Base-by-base conservation (phyloP, 2,888 invertebrate genomes). In the Petrolisthes manimaculis region DNA sequence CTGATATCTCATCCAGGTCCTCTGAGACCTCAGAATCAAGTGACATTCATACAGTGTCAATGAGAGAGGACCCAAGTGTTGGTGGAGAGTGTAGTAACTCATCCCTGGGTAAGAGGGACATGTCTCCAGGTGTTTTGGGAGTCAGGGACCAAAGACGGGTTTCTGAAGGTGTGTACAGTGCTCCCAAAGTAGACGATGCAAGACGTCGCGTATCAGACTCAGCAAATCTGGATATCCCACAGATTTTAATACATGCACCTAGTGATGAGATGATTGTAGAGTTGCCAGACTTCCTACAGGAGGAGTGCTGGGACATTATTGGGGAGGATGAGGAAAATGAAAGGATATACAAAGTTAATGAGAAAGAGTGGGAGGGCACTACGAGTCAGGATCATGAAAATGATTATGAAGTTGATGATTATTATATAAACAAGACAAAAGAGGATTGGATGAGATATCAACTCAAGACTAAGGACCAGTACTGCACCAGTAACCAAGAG, bases 401-500 rank as follows among this genome's bases (percentile, higher is more conserved):
- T 1, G 54, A 79, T 12, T 18, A 24, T 4, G 9, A 9, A 24
- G 4, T 9, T 14, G 80, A 80, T 3, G 24, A 5, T 8, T 8
- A 53, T 8, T 53, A n/a, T n/a, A 9, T 6, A 54, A 8, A 21
- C 6, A 21, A 55, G 21, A 21, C 53, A 56, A 9, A 21, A 55
- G 67, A 37, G n/a, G 37, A 67, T 4, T 4, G 5, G 6, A 5
- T 18, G 12, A 37, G 12, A 9, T 24, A 81, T 4, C 61, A 61
- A 61, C 61, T 61, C 61, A 74, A 56, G 77, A 77, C 12, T 37
- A 12, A 75, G 14, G 86, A 86, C 8, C 75, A 37, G 8, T 61
- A 79, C 54, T 80, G 83, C 75, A 71, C 79, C 4, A 86, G 86
- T 84, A 86, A 89, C 83, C 21, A 86, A 56, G 89, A 89, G 51